Conservation (phyloP, 2,797 vertebrate genomes). For the Eospalax fontanierii region DNA sequence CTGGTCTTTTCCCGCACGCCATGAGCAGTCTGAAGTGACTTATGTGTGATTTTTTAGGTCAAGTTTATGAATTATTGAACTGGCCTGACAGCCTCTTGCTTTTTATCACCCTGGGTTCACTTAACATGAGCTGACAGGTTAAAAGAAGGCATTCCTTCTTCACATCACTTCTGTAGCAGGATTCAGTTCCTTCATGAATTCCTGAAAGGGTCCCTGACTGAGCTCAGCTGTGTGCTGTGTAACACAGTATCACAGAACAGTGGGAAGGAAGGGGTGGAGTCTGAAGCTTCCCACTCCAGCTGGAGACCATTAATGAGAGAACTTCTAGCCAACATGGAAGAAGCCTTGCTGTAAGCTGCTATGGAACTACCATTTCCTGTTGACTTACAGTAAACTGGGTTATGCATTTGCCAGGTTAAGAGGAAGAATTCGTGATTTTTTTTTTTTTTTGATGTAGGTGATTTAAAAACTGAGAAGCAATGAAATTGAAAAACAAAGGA, state of each 20-base stretch:
- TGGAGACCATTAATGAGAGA: neutral
- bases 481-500: neutral
- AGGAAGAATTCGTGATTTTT: neutral
- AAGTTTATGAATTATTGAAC: neutral
- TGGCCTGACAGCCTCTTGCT: neutral
- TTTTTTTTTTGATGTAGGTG: neutral
- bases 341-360: neutral
- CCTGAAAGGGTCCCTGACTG: neutral
- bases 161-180: neutral
- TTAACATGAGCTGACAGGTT: neutral
- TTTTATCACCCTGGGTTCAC: neutral
- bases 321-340: neutral
- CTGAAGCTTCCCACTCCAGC: neutral
- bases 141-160: neutral
- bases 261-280: fast-evolving
- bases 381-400: neutral
- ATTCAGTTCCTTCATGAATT: neutral
- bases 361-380: neutral
- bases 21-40: neutral
- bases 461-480: neutral
- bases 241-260: too few species aligned
- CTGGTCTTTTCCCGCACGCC: neutral
- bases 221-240: neutral
- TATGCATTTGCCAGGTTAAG: neutral
- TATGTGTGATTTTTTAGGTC: neutral